Base-by-base conservation (phyloP, 2,113 vertebrate genomes). In the Chaetodon trifascialis region DNA sequence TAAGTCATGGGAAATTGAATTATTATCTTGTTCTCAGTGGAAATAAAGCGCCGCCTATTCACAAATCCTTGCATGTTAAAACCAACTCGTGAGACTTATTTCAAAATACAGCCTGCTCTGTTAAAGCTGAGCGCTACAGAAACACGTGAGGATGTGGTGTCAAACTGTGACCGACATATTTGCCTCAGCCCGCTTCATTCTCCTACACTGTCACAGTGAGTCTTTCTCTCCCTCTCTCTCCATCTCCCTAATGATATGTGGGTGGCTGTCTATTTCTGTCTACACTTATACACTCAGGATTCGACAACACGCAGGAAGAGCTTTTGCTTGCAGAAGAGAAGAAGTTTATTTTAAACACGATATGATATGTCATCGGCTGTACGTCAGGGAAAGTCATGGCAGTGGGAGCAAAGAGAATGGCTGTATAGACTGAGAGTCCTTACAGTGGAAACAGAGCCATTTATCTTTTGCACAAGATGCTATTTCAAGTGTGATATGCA, bases 211-310 rank as follows among this genome's bases (percentile, higher is more conserved):
- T 88, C 90, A 89, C 86, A 89, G 70, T 54, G 75, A 82, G 71
- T 87, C 86, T 87, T 84, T 84, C 88, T 79, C 87, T 86, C 69
- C 67, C 68, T 82, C 85, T 91, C 90, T 38, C 86, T 88, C 83
- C 89, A 85, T 93, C 92, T 93, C 94, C 90, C 90, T 94, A 95
- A 95, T 92, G 91, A 94, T 90, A 91, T 92, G 95, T 95, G 94
- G 95, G 95, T 79, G 95, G 95, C 78, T 94, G 91, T 92, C 95
- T 95, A 94, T 95, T 95, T 95, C 92, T 90, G 94, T 95, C 94
- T 74, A 88, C 91, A 82, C 92, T 89, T 84, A 82, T 88, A 89
- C 86, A 76, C 91, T 89, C 84, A 75, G 82, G 86, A 86, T 92
- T 83, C 82, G 71, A 91, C 90, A 91, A 83, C 87, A 88, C 30